Conservation (phyloP, 2,888 invertebrate genomes). For the Lordiphosa andalusiaca region DNA sequence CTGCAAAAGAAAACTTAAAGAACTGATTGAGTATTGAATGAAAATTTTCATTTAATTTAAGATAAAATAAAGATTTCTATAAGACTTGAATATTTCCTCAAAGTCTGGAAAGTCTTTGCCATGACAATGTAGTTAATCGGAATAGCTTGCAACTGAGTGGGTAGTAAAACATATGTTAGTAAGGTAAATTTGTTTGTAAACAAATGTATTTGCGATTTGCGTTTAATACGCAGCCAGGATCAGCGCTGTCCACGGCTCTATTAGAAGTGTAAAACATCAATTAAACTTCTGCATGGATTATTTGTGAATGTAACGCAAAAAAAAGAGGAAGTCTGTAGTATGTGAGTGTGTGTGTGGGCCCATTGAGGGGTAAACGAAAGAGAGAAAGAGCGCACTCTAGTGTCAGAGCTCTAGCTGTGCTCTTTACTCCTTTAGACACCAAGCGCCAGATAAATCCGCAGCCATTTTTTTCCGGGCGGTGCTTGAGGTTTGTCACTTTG, state of each 20-base stretch:
- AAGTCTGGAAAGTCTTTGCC: too few relatives aligned
- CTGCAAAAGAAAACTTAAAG: too few relatives aligned
- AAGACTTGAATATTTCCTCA: too few relatives aligned
- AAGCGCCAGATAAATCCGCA: slow-evolving; percentile 63
- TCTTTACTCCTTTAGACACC: slow-evolving; percentile 32
- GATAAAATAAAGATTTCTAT: too few relatives aligned
- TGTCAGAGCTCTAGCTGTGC: slow-evolving; percentile 22
- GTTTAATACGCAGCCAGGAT: slow-evolving; percentile 43
- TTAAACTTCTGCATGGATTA: slow-evolving; percentile 64
- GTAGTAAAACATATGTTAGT: slow-evolving; percentile 22
- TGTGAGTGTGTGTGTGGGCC: slow-evolving; percentile 5
- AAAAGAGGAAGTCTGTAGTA: slow-evolving; percentile 19
- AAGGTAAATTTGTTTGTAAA: slow-evolving; percentile 30
- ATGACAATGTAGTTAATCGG: too few relatives aligned
- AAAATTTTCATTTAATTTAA: too few relatives aligned
- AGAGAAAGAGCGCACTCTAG: slow-evolving; percentile 16
- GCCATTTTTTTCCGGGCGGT: slow-evolving; percentile 72
- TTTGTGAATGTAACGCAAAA: slow-evolving; percentile 28
- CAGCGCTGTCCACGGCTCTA: slow-evolving; percentile 31
- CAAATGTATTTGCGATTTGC: slow-evolving; percentile 37
- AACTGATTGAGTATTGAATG: too few relatives aligned
- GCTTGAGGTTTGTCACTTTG: slow-evolving; percentile 34
- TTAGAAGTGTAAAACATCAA: slow-evolving; percentile 63
- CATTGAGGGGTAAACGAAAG: slow-evolving; percentile 49
- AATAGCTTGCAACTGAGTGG: too few relatives aligned